Percentiles rank a stretch among this genome's conserved stretches.
Conservation (phyloP, 2,888 invertebrate genomes). For the Nematopogon swammerdamellus region DNA sequence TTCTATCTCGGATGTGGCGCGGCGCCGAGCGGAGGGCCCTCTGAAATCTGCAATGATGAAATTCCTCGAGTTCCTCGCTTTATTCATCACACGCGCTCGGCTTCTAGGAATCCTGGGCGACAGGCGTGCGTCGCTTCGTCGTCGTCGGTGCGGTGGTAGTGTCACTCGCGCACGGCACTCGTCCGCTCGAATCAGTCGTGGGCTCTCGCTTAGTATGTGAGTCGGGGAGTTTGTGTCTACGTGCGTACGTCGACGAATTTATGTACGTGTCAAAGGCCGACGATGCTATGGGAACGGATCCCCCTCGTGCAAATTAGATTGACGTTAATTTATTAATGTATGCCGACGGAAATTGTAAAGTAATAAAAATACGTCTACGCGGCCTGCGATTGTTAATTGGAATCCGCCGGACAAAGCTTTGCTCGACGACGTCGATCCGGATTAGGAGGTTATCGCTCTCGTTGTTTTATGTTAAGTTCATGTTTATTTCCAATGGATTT, state of each 20-base stretch:
- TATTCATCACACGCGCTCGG: conserved; percentile 48
- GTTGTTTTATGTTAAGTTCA: neutral
- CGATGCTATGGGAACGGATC: conserved; percentile 32
- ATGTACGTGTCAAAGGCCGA: conserved; percentile 38
- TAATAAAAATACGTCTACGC: neutral
- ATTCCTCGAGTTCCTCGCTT: conserved; percentile 39
- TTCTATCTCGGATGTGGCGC: conserved; percentile 15
- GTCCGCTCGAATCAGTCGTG: conserved; percentile 34
- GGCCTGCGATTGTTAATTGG: neutral
- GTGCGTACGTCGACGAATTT: conserved; percentile 33
- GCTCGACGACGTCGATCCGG: neutral
- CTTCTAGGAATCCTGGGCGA: conserved; percentile 43
- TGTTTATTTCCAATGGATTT: neutral
- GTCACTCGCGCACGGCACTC: no score
- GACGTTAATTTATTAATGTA: neutral
- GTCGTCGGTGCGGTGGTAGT: conserved; percentile 22
- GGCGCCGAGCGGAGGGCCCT: conserved; percentile 29
- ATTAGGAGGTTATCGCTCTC: neutral
- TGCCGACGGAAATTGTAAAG: neutral
- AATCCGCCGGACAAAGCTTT: neutral
- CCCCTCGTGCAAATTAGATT: conserved; percentile 20
- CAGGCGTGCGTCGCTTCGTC: conserved; percentile 15
- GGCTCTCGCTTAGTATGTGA: conserved; percentile 43
- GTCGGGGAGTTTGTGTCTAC: conserved; percentile 27
- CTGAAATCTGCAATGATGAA: conserved; percentile 48